A percentile compares a stretch with the other conserved stretches of the same genome.
phyloP scores from a whole-genome alignment of 2,888 invertebrate genomes.

The Cybosia mesomella region DNA sequence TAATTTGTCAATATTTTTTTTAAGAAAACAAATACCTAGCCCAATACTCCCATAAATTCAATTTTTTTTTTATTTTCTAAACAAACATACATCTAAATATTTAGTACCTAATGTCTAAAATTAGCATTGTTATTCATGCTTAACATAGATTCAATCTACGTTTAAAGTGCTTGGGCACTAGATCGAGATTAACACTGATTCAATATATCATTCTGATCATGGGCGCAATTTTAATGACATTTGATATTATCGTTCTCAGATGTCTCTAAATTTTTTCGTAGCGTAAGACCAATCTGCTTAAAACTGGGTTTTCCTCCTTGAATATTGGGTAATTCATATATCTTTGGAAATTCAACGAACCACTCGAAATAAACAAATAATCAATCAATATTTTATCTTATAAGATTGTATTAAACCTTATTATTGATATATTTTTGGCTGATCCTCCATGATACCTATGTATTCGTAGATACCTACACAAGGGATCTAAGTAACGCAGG shows the following conservation, averaged over 20 bases:
- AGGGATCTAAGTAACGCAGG: too few species aligned
- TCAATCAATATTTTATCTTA: background rate
- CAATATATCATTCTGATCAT: constrained; percentile 21
- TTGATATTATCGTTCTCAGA: background rate
- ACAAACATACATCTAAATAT: constrained; percentile 24
- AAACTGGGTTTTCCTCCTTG: background rate
- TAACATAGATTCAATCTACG: constrained; percentile 31
- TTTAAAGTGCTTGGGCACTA: constrained; percentile 55
- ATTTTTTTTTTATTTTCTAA: background rate
- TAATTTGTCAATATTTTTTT: background rate
- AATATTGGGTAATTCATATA: background rate
- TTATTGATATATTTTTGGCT: background rate
- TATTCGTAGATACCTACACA: too few species aligned
- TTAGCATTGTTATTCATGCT: constrained; percentile 5
- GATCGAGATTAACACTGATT: constrained; percentile 47
- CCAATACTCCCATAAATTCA: background rate
- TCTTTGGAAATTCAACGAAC: background rate
- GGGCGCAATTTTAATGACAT: constrained; percentile 2
- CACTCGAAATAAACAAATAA: background rate
- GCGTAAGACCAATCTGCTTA: background rate
- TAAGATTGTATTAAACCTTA: background rate
- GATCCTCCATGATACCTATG: too few species aligned
- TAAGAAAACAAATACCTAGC: background rate
- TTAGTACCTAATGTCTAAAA: constrained; percentile 2
- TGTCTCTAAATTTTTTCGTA: background rate